phyloP scores from a whole-genome alignment of 2,888 invertebrate species.

The Agrenia bidenticulata region DNA sequence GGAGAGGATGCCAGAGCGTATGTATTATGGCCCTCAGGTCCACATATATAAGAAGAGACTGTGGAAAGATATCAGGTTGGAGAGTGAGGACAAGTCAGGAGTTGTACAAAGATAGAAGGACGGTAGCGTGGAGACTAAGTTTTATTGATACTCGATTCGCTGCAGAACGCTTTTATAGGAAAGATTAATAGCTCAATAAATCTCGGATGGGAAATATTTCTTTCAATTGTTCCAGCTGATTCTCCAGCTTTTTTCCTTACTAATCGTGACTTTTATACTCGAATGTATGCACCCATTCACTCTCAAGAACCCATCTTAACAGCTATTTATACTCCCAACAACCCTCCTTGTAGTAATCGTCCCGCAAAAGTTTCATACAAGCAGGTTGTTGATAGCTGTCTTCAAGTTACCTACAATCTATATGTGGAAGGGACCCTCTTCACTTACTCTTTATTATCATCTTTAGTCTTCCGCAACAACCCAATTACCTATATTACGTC shows the following conservation, averaged over 20 bases:
- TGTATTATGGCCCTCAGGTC: slow-evolving; percentile 24
- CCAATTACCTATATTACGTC: slow-evolving; percentile 7
- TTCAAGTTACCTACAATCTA: too few species aligned
- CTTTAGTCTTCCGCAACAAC: background rate
- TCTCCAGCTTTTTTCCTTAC: slow-evolving; percentile 36
- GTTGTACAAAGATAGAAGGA: background rate
- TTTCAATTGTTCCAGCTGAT: slow-evolving; percentile 52
- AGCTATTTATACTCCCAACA: background rate
- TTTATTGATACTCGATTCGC: slow-evolving; percentile 50
- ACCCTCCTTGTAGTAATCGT: background rate
- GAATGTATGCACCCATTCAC: slow-evolving; percentile 19
- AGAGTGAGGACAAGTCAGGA: slow-evolving; percentile 38
- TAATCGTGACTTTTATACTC: slow-evolving; percentile 20
- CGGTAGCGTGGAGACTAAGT: slow-evolving; percentile 16
- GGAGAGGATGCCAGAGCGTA: slow-evolving; percentile 23
- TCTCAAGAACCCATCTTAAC: slow-evolving; percentile 3
- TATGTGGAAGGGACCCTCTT: too few species aligned
- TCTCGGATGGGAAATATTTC: slow-evolving; percentile 51
- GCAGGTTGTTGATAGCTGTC: too few species aligned
- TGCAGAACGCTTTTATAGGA: slow-evolving; percentile 44
- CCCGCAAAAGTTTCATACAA: too few species aligned
- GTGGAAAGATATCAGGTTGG: background rate
- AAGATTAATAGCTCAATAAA: slow-evolving; percentile 52
- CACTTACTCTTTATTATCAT: slow-evolving; percentile 3
- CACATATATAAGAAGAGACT: too few species aligned